phyloP scores from a whole-genome alignment of 2,113 vertebrate species.

The Mustela lutreola region DNA sequence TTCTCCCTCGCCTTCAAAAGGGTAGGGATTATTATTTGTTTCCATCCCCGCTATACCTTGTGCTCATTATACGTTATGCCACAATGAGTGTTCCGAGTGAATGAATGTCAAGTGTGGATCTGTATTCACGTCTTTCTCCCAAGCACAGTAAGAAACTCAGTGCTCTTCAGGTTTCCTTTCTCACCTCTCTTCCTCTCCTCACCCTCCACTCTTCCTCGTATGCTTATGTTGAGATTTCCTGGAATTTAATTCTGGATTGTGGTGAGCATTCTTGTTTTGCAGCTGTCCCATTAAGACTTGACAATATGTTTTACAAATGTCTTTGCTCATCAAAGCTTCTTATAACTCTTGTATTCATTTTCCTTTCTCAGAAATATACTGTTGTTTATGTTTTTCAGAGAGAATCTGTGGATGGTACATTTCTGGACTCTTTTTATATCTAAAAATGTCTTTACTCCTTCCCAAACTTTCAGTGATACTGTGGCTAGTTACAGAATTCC shows the following conservation, averaged over 20 bases:
- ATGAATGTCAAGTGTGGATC: conserved; percentile 27
- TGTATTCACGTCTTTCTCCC: neutral
- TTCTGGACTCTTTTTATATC: neutral
- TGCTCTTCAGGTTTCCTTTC: neutral
- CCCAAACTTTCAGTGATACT: neutral
- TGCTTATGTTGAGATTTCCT: neutral
- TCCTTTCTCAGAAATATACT: neutral
- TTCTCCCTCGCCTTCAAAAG: neutral
- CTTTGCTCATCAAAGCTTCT: conserved; percentile 32
- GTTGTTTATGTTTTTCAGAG: neutral
- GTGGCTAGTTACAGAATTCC: neutral
- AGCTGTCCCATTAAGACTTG: neutral
- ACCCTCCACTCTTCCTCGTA: neutral
- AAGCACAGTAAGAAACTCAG: neutral
- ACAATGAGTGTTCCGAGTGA: neutral
- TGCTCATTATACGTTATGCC: neutral
- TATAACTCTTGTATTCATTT: neutral
- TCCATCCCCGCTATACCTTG: neutral
- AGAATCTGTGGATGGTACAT: conserved; percentile 4
- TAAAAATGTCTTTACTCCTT: conserved; percentile 7
- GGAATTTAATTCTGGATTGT: conserved; percentile 10
- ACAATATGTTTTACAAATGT: conserved; percentile 17
- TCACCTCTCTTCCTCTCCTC: neutral
- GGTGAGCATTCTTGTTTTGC: conserved; percentile 34
- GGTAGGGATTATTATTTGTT: neutral